Base-by-base conservation (phyloP, 2,888 invertebrate genomes). In the Drepana falcataria region DNA sequence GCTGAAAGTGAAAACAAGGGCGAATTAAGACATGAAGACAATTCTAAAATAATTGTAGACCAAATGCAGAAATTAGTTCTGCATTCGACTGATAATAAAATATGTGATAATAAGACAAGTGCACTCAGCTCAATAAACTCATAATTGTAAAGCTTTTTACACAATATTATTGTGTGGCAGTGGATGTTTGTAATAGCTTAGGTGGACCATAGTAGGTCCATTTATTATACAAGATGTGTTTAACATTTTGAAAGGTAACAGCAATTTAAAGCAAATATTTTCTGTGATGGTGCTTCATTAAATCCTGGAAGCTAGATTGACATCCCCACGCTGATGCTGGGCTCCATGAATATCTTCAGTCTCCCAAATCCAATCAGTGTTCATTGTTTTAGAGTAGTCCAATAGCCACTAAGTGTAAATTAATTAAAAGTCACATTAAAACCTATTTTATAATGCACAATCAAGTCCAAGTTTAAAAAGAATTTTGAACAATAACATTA, bases 41-140 rank as follows among this genome's bases (percentile, higher is more conserved):
- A 80, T 81, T 81, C 85, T 84, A 85, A 87, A 77, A 81, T 88
- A 77, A 87, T 91, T 76, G 67, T 91, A 88, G 88, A 91, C 75
- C 84, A 91, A 82, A 87, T 91, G 91, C 91, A 88, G 83, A 89
- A 91, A 67, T 56, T 91, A 86, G 86, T 84, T 81, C 80, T 91
- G 87, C 88, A 84, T 80, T 79, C 90, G 91, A 91, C 91, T 90
- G 91, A 91, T 86, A 91, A 85, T 75, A 86, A 87, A 79, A 79
- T 87, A 84, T 91, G 91, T 91, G 91, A 91, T 91, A 91, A 82
- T 86, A 88, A 87, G 63, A 75, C 83, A 77, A 89, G 86, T 83
- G 85, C 87, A 79, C 83, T 90, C 83, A 87, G 85, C 85, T 87
- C 90, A 75, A 78, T 87, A 84, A 86, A 85, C 77, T 83, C 85